Evolutionary conservation across 2,797 vertebrate genomes (phyloP).

Genomic region (Geotrypetes seraphini): DNA sequence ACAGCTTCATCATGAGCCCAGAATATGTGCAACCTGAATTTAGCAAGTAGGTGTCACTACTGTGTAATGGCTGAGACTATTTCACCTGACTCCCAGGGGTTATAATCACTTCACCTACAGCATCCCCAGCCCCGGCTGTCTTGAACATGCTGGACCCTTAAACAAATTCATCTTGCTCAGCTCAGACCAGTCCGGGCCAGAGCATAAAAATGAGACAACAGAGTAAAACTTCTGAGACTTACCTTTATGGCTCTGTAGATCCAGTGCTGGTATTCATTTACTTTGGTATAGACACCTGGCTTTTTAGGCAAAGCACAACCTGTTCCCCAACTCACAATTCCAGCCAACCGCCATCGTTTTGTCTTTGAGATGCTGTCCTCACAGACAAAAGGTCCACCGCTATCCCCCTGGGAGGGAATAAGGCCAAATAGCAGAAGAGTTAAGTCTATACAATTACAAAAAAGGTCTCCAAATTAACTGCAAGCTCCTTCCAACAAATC

Average conservation of each 20-base stretch:
- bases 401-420: slow-evolving; percentile 92
- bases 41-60: no score
- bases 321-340: slow-evolving; percentile 86
- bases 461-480: no score
- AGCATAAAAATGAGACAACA: not conserved
- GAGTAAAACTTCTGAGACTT: slow-evolving; percentile 5
- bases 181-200: not conserved
- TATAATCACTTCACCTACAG: not conserved
- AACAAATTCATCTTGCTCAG: no score
- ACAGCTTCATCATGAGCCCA: no score
- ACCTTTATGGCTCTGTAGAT: slow-evolving; percentile 82
- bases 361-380: slow-evolving; percentile 69
- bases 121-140: no score
- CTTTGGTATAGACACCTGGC: slow-evolving; percentile 80
- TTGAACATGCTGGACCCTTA: no score
- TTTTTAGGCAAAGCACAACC: slow-evolving; percentile 82
- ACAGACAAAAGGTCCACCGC: slow-evolving; percentile 78
- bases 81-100: not conserved
- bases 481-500: not conserved
- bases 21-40: no score
- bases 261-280: slow-evolving; percentile 79
- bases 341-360: slow-evolving; percentile 70
- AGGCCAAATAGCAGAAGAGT: no score
- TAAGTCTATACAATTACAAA: no score
- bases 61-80: not conserved